Conservation (phyloP, 2,797 vertebrate genomes). For the Avahi laniger region DNA sequence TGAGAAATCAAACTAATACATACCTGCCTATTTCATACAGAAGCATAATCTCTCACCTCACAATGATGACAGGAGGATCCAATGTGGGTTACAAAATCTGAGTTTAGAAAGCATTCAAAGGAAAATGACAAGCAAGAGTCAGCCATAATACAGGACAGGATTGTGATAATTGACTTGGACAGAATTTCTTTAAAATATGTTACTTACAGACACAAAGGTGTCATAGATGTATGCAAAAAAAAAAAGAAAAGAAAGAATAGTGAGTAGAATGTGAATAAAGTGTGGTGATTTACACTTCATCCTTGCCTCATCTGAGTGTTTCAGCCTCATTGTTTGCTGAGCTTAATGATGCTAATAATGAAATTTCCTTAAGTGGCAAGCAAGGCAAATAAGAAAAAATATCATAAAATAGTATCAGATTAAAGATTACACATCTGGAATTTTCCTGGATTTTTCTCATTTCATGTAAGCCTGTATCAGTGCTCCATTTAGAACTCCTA, state of each 20-base stretch:
- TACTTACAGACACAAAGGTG: neutral
- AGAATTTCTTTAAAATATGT: constrained; percentile 31
- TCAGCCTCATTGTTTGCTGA: neutral
- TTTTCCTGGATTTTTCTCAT: neutral
- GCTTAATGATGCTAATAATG: neutral
- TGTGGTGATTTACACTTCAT: neutral
- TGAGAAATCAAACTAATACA: constrained; percentile 61
- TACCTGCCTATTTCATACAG: constrained; percentile 17
- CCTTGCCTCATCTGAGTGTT: neutral
- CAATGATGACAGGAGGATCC: constrained; percentile 21
- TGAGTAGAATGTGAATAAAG: neutral
- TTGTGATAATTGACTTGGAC: constrained; percentile 43
- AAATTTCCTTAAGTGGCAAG: neutral
- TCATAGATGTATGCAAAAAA: neutral
- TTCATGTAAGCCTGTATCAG: neutral
- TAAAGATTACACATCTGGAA: neutral
- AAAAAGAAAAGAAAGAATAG: neutral
- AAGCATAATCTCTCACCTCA: constrained; percentile 42
- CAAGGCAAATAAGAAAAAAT: neutral
- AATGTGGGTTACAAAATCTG: neutral
- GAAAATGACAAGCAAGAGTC: constrained; percentile 48
- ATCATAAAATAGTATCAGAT: neutral
- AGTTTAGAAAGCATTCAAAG: constrained; percentile 49
- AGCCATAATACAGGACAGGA: neutral
- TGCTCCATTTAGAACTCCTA: neutral